These are phyloP conservation scores for Psophia crepitans DNA, from an alignment of 2,113 vertebrate genomes.

Conservation along the genomic window DNA sequence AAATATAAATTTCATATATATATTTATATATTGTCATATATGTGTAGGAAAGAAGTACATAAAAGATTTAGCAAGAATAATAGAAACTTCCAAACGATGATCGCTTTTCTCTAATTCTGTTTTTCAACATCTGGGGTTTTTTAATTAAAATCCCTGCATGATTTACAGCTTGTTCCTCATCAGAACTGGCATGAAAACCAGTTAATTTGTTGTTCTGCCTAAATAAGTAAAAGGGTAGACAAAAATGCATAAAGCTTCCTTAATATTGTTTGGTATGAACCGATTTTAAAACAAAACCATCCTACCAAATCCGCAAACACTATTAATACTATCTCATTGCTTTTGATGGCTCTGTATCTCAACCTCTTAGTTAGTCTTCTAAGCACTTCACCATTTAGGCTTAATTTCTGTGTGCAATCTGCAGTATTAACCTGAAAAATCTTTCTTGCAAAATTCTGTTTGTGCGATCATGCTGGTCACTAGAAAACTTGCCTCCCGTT, in stretches of 20 bases:
- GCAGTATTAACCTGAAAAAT: conserved; percentile 42
- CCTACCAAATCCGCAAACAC: background rate
- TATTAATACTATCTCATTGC: background rate
- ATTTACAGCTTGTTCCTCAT: conserved; percentile 45
- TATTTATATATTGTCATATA: background rate
- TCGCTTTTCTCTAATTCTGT: background rate
- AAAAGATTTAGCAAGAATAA: background rate
- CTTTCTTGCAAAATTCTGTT: background rate
- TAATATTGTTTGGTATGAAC: conserved; percentile 14
- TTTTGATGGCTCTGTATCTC: conserved; percentile 13
- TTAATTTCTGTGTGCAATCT: background rate
- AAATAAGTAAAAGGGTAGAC: conserved; percentile 15
- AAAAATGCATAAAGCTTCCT: conserved; percentile 9
- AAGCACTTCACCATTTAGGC: background rate
- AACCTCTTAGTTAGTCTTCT: background rate
- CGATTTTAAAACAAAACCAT: background rate
- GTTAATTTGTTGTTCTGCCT: conserved; percentile 33
- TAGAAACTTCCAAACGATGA: background rate
- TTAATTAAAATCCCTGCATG: conserved; percentile 39
- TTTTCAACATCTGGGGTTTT: conserved; percentile 21
- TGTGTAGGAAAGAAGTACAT: background rate
- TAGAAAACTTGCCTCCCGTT: background rate
- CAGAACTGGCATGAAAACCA: conserved; percentile 19
- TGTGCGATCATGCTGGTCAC: background rate
- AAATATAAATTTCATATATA: background rate